phyloP scores from a whole-genome alignment of 1,140 invertebrate genomes.

The Trichogramma pretiosum region DNA sequence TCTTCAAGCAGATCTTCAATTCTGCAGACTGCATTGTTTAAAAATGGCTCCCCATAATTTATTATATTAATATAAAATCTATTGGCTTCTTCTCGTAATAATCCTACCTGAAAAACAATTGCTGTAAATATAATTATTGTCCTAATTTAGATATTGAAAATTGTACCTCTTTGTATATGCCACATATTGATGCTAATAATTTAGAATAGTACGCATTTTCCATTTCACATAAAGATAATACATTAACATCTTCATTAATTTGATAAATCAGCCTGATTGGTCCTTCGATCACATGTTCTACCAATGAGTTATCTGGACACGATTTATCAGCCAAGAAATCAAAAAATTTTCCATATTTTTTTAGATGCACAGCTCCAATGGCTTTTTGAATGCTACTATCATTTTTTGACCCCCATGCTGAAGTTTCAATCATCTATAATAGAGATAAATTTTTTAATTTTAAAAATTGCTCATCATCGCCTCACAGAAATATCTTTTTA shows the following conservation, averaged over 20 bases:
- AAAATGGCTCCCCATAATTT: conserved; percentile 53
- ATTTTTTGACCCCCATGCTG: conserved; percentile 31
- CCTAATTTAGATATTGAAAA: neutral
- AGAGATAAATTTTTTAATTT: too few species aligned
- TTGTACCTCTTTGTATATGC: conserved; percentile 60
- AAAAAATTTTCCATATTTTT: conserved; percentile 65
- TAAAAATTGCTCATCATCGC: too few species aligned
- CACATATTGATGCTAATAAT: conserved; percentile 69
- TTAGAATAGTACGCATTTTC: conserved; percentile 78
- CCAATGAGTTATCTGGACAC: conserved; percentile 31
- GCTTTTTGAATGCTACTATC: conserved; percentile 45
- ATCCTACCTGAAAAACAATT: conserved; percentile 39
- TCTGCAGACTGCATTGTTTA: conserved; percentile 28
- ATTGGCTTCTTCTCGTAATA: conserved; percentile 59
- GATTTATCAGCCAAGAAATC: conserved; percentile 52
- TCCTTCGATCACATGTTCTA: conserved; percentile 44
- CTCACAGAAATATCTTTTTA: too few species aligned
- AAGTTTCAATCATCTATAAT: conserved; percentile 35
- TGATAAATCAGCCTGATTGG: conserved; percentile 50
- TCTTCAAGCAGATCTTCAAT: conserved; percentile 32
- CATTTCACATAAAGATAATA: conserved; percentile 64
- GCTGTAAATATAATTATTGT: neutral
- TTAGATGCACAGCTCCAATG: conserved; percentile 54
- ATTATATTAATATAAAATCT: conserved; percentile 56
- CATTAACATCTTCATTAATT: conserved; percentile 55